Evolutionary conservation across 2,888 invertebrate genomes (phyloP), one percentile per base, ranked within the genome.

Genomic region (Eustalomyia histrio): DNA sequence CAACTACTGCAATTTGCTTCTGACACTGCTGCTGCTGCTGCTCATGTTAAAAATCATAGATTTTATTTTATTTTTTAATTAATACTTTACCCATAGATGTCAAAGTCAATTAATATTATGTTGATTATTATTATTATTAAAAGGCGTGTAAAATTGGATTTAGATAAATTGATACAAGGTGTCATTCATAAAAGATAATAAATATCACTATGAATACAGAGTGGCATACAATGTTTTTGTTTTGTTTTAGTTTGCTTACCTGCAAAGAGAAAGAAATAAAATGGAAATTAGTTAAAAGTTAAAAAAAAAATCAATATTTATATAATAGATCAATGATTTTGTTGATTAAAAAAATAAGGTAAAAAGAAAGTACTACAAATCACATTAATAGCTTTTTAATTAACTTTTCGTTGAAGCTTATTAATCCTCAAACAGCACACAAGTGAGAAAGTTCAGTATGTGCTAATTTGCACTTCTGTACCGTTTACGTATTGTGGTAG

Each of bases 61-160:
- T 53, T 68, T 68, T 53, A 16, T 67, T 47, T 21, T 52, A 29
- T 12, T 47, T 58, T 75, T 75, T 75, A 75, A 75, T 75, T 75
- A 75, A 67, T 75, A 67, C 60, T 65, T 52, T 67, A 75, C 52
- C 64, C 43, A 63, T 55, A 61, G 78, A 79, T 79, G 82, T 79
- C 79, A 82, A 73, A 79, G 76, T 58, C 79, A 79, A 80, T 74
- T 74, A 76, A 73, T 83, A 78, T 69, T 47, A 76, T 69, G 35
- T 60, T 63, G 55, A 63, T 80, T 69, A 73, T 73, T 67, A 73
- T 72, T 67, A 78, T 60, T 65, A 71, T 79, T 79, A 78, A 76
- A 78, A 81, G 81, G 81, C 78, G 81, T 81, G 67, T 71, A 61
- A 67, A 75, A 78, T 81, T 74, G 74, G 78, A 78, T 81, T 81